Evolutionary conservation across 2,113 vertebrate species (phyloP).

Genomic region (Pelmatolapia mariae): DNA sequence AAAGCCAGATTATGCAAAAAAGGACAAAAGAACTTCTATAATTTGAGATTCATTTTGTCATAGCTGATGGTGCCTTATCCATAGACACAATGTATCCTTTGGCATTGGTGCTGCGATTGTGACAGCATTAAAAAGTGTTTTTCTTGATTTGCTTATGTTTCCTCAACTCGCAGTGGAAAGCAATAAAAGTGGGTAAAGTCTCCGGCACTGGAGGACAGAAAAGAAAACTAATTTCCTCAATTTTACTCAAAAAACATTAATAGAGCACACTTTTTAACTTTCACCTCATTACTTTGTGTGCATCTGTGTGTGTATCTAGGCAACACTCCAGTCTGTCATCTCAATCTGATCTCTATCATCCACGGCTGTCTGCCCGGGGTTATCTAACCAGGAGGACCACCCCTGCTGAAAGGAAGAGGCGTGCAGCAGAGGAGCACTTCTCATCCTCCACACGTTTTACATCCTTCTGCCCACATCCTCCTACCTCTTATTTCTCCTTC

Average conservation of each 20-base stretch:
- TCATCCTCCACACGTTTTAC: background rate
- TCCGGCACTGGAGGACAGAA: background rate
- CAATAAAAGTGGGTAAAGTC: background rate
- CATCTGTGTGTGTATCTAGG: constrained; percentile 20
- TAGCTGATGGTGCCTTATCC: background rate
- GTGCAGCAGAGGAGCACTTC: constrained; percentile 1
- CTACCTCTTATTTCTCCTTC: background rate
- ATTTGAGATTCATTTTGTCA: background rate
- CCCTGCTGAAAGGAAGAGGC: constrained; percentile 39
- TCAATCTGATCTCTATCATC: constrained; percentile 66
- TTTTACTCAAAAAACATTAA: constrained; percentile 8
- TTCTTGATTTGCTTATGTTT: background rate
- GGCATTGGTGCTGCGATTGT: background rate
- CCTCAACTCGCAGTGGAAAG: background rate
- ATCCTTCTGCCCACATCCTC: background rate
- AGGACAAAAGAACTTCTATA: background rate
- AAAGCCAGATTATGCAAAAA: background rate
- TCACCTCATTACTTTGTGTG: background rate
- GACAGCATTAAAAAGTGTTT: background rate
- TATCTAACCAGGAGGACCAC: constrained; percentile 58
- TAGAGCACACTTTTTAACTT: constrained; percentile 14
- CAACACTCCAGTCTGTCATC: constrained; percentile 52
- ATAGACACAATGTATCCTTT: background rate
- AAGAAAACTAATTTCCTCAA: background rate
- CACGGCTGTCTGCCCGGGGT: constrained; percentile 45